A percentile compares a stretch with the other conserved stretches of the same genome.
Evolutionary conservation across 37 sponge, comb jelly and placozoan species (phyloP).

Genomic region (Aplysina aerophoba): DNA sequence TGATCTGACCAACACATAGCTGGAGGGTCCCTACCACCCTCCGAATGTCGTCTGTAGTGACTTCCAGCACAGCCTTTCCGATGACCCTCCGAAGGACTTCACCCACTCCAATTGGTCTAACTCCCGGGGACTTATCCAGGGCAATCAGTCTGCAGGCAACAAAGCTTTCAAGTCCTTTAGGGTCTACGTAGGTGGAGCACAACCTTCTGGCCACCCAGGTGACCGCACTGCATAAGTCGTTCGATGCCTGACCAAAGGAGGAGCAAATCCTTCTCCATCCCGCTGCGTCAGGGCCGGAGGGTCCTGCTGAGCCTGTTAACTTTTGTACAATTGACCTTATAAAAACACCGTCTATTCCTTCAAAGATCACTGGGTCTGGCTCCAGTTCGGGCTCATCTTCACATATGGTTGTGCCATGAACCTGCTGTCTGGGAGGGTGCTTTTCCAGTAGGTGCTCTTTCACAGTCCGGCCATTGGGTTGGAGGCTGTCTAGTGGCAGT

Average conservation of each 20-base stretch:
- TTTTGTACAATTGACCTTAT: no score
- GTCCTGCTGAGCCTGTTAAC: not conserved
- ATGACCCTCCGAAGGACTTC: not conserved
- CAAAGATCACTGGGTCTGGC: conserved; percentile 8
- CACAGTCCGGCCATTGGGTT: conserved; percentile 15
- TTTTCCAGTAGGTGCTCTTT: conserved; percentile 9
- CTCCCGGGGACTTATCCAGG: not conserved
- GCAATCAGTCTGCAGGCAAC: not conserved
- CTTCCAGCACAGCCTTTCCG: not conserved
- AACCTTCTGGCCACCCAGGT: not conserved
- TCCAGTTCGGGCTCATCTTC: not conserved
- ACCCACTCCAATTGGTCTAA: not conserved
- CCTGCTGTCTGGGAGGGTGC: conserved; percentile 7
- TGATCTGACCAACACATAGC: not conserved
- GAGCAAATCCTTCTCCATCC: conserved; percentile 6
- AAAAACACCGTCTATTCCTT: not conserved
- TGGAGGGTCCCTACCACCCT: not conserved
- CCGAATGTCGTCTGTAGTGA: not conserved
- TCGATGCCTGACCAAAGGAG: not conserved
- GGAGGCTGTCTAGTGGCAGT: conserved; percentile 3
- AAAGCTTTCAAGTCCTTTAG: not conserved
- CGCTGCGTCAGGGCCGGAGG: not conserved
- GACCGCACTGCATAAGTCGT: not conserved
- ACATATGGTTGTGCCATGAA: not conserved
- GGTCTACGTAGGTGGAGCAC: not conserved